phyloP scores from a whole-genome alignment of 2,888 invertebrate species.

The Leptinotarsa rubiginosa region DNA sequence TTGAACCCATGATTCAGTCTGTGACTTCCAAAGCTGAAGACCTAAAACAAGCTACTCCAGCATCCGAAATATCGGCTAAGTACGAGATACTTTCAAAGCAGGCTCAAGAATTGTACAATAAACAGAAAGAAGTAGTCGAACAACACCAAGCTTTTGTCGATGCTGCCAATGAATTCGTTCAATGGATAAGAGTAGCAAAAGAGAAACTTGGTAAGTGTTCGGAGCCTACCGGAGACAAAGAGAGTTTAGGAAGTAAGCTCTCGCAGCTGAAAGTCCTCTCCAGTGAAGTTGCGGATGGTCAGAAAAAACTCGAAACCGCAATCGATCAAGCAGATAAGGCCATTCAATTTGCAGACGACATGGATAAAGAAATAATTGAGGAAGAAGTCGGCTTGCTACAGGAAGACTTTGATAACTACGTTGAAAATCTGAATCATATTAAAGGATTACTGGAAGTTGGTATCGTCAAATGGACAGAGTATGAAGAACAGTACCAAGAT shows the following conservation, averaged over 20 bases:
- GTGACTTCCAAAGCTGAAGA: constrained; percentile 94
- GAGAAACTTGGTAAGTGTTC: constrained; percentile 92
- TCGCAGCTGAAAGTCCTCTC: constrained; percentile 87
- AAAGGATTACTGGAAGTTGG: constrained; percentile 87
- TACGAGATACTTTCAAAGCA: constrained; percentile 91
- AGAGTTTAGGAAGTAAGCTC: constrained; percentile 86
- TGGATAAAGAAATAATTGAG: constrained; percentile 91
- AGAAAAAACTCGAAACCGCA: constrained; percentile 84
- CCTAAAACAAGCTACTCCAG: constrained; percentile 89
- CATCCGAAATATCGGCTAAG: constrained; percentile 90
- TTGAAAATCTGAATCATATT: constrained; percentile 82
- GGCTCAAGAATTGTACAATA: constrained; percentile 89
- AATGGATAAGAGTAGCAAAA: constrained; percentile 92
- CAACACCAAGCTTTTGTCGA: constrained; percentile 93
- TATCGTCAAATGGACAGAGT: constrained; percentile 94
- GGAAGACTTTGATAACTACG: constrained; percentile 87
- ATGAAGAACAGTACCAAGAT: constrained; percentile 91
- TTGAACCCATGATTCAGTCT: constrained; percentile 97
- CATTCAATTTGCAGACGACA: constrained; percentile 85
- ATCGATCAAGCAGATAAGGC: constrained; percentile 87
- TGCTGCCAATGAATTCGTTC: constrained; percentile 89
- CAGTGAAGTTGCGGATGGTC: constrained; percentile 86
- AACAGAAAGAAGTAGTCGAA: constrained; percentile 90
- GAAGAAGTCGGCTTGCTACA: constrained; percentile 91
- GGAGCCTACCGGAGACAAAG: constrained; percentile 92